These are phyloP conservation scores for Wasmannia auropunctata DNA, from an alignment of 1,140 invertebrate species.

Conservation along the genomic window DNA sequence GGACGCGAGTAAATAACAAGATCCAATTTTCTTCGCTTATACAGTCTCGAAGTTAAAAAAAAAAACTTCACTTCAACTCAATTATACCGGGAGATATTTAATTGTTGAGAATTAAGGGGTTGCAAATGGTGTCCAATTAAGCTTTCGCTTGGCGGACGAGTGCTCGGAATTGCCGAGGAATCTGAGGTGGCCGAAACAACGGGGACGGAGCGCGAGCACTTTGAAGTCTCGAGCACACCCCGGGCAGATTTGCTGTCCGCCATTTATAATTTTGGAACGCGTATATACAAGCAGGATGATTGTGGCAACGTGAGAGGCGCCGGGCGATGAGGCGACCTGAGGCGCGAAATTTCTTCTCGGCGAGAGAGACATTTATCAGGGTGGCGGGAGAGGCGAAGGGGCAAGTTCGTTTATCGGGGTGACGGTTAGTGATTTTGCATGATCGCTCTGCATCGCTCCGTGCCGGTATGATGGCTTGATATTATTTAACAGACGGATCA, in stretches of 20 bases:
- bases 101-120: constrained; percentile 8
- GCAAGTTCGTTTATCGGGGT: not conserved
- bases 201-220: not conserved
- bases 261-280: not conserved
- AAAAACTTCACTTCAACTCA: constrained; percentile 3
- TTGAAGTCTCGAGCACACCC: not conserved
- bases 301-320: too few relatives aligned
- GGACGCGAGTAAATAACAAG: not conserved
- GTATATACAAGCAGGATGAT: too few relatives aligned
- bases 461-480: not conserved
- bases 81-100: constrained; percentile 18
- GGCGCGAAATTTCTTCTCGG: not conserved
- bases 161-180: not conserved
- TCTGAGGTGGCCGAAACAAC: not conserved
- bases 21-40: not conserved
- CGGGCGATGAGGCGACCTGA: too few relatives aligned
- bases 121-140: constrained; percentile 16
- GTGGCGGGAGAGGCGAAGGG: too few relatives aligned
- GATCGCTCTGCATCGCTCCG: not conserved
- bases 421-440: not conserved
- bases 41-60: too few relatives aligned
- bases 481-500: constrained; percentile 41
- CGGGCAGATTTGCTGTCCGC: not conserved
- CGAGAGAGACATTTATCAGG: not conserved
- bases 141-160: not conserved